A percentile compares a stretch with the other conserved stretches of the same genome.
These are phyloP conservation scores for Tiaroga cobitis DNA, from an alignment of 2,797 vertebrate genomes.

Conservation along the genomic window DNA sequence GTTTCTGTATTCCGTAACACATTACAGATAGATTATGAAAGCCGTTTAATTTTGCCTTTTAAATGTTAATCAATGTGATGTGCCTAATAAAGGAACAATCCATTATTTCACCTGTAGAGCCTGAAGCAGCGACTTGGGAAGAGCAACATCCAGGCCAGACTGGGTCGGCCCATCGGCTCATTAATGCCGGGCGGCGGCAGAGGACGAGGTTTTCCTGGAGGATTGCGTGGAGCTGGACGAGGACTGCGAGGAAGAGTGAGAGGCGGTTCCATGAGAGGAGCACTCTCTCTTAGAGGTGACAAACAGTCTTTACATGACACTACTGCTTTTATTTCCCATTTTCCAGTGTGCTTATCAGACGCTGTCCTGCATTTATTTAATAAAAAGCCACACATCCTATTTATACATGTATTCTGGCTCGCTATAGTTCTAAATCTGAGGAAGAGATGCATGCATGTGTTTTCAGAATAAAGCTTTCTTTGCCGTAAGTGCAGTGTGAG, in stretches of 20 bases:
- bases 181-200: slow-evolving; percentile 83
- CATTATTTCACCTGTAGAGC: slow-evolving; percentile 77
- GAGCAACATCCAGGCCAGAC: slow-evolving; percentile 95
- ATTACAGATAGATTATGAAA: neutral
- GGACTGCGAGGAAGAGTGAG: slow-evolving; percentile 85
- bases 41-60: neutral
- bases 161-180: slow-evolving; percentile 87
- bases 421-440: neutral
- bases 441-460: neutral
- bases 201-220: slow-evolving; percentile 81
- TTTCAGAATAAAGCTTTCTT: neutral
- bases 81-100: neutral
- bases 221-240: slow-evolving; percentile 85
- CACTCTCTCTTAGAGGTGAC: slow-evolving; percentile 88
- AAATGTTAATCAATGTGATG: neutral
- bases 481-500: neutral
- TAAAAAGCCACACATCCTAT: neutral
- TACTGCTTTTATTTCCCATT: neutral
- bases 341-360: neutral
- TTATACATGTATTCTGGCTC: neutral
- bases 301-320: neutral
- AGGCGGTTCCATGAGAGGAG: slow-evolving; percentile 84
- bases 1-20: neutral
- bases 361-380: neutral
- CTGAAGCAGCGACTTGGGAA: slow-evolving; percentile 96